Base-by-base conservation (phyloP, 2,113 vertebrate genomes). In the Helogale parvula region DNA sequence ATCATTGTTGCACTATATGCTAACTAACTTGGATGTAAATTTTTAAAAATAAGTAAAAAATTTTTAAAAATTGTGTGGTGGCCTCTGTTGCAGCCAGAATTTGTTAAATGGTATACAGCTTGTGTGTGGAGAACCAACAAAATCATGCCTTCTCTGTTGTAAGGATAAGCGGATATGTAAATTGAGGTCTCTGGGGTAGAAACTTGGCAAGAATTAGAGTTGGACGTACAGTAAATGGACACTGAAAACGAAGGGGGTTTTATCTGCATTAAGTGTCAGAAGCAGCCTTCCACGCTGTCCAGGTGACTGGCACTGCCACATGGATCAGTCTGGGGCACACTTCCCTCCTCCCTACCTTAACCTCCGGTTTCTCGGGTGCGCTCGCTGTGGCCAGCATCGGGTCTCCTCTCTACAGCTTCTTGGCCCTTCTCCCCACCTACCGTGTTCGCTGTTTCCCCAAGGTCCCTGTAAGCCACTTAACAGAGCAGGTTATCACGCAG, bases 281-380 rank as follows among this genome's bases (percentile, higher is more conserved):
- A 23, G 38, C n/a, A 60, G 23, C 31, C 2, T 23, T 69, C 23
- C 52, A 19, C 8, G 45, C 65, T 7, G 1, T 7, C 0, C 0
- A 7, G 45, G 0, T 7, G 41, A 8, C 57, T 5, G 25, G 7
- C 19, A 15, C 7, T 5, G 1, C 66, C 33, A 69, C 66, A 29
- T 27, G 19, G 76, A 31, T 15, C 3, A 2, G 41, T 77, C 41
- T 27, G 0, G 1, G 27, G 74, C 74, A 77, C 45, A 47, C 68
- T n/a, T 19, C 0, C 9, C 35, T 13, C 38, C 16, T 50, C 71
- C 29, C 29, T 52, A 1, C 41, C 19, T 69, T 12, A 0, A 16
- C 74, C 15, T 47, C 47, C 16, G 31, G 5, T 14, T 50, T 16
- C 11, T 57, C 4, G 0, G 9, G 47, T 27, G 0, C 3, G 33